Conservation (phyloP, 1,140 invertebrate genomes). For the Saccostrea cuccullata region DNA sequence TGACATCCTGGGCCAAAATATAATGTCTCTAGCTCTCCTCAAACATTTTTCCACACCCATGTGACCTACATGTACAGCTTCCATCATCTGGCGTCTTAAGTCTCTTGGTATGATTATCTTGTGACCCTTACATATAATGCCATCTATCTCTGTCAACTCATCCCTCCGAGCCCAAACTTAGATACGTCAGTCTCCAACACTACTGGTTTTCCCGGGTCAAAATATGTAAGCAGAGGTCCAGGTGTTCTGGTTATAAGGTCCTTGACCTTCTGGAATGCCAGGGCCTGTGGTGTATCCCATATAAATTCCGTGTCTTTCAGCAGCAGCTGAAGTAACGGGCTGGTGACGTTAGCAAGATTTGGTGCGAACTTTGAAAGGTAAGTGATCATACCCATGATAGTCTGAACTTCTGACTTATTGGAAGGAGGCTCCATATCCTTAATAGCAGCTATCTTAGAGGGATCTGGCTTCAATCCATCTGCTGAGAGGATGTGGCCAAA, state of each 20-base stretch:
- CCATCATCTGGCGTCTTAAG: no score
- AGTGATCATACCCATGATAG: conserved; percentile 40
- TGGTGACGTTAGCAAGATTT: conserved; percentile 32
- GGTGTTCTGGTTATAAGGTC: conserved; percentile 33
- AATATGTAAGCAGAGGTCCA: conserved; percentile 36
- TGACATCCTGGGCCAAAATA: conserved; percentile 58
- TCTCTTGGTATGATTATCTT: no score
- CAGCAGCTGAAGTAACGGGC: background rate
- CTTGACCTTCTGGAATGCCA: conserved; percentile 42
- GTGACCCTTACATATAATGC: no score
- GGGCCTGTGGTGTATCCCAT: conserved; percentile 38
- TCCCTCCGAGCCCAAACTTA: conserved; percentile 72
- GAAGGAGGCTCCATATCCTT: conserved; percentile 9
- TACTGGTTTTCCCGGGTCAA: conserved; percentile 42
- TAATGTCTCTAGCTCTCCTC: conserved; percentile 49
- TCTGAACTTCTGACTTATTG: conserved; percentile 45
- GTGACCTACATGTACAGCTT: conserved; percentile 52
- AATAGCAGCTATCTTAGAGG: conserved; percentile 62
- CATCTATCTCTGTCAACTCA: conserved; percentile 39
- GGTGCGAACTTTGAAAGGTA: conserved; percentile 47
- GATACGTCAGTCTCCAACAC: conserved; percentile 55
- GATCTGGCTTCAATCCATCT: conserved; percentile 58
- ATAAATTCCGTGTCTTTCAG: conserved; percentile 64
- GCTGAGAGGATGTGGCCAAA: conserved; percentile 56
- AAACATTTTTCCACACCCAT: conserved; percentile 58